These are phyloP conservation scores for Pachyrhynchus sulphureomaculatus DNA, from an alignment of 1,140 invertebrate species.

Conservation along the genomic window DNA sequence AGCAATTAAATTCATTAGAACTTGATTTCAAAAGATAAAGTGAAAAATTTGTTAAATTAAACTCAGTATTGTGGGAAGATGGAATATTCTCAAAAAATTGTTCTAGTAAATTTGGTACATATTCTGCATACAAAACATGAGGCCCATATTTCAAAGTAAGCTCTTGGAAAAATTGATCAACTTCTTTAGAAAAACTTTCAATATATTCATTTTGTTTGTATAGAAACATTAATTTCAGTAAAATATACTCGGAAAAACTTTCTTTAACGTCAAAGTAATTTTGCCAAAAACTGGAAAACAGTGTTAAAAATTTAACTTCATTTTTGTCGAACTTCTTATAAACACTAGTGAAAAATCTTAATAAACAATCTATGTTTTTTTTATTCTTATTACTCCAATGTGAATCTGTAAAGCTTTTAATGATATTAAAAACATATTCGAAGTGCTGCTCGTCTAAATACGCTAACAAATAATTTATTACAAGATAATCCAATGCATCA, in stretches of 20 bases:
- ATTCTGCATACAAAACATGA: not conserved
- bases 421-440: not conserved
- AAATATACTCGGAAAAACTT: slow-evolving; percentile 1
- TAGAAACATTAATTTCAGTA: not conserved
- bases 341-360: not conserved
- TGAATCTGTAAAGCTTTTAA: not conserved
- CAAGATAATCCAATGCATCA: too few relatives aligned
- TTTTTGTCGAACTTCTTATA: not conserved
- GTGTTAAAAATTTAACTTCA: not conserved
- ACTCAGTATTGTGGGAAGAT: not conserved
- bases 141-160: not conserved
- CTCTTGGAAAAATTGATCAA: not conserved
- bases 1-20: slow-evolving; percentile 5
- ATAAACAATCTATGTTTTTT: not conserved
- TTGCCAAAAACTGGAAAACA: slow-evolving; percentile 9
- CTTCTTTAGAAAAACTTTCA: not conserved
- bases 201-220: not conserved
- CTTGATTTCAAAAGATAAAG: not conserved
- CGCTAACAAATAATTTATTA: slow-evolving; percentile 1
- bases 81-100: not conserved
- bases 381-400: not conserved
- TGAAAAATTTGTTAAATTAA: not conserved
- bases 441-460: not conserved
- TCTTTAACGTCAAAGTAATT: slow-evolving; percentile 5
- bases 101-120: not conserved